phyloP scores from a whole-genome alignment of 1,140 invertebrate genomes.

The Samia ricini region DNA sequence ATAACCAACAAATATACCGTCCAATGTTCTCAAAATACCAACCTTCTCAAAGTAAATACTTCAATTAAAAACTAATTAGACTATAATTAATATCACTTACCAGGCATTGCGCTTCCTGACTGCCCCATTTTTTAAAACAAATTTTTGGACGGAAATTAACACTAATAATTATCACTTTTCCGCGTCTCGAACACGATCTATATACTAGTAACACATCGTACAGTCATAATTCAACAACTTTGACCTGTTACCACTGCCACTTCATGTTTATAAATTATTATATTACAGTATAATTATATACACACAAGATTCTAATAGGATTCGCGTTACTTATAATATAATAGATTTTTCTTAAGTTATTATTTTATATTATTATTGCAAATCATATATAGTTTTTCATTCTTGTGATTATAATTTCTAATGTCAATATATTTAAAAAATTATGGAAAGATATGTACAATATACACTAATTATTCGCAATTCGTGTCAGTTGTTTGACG shows the following conservation, averaged over 20 bases:
- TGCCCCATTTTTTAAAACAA: conserved; percentile 49
- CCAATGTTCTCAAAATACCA: not conserved
- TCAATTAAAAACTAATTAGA: conserved; percentile 17
- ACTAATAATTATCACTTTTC: conserved; percentile 34
- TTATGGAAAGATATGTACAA: too few relatives aligned
- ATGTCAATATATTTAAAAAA: conserved; percentile 10
- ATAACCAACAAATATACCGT: not conserved
- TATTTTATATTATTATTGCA: conserved; percentile 19
- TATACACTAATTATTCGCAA: conserved; percentile 9
- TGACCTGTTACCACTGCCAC: conserved; percentile 19
- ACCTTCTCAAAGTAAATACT: not conserved
- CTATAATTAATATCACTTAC: conserved; percentile 53
- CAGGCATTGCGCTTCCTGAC: conserved; percentile 59
- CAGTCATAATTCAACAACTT: conserved; percentile 11
- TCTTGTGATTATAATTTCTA: conserved; percentile 21
- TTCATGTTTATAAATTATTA: conserved; percentile 7
- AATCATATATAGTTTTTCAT: conserved; percentile 18
- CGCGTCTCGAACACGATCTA: conserved; percentile 28
- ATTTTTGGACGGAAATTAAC: conserved; percentile 1
- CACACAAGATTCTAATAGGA: conserved; percentile 19
- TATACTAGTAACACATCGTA: conserved; percentile 19
- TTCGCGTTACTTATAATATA: conserved; percentile 22
- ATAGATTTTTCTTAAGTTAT: conserved; percentile 1
- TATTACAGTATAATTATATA: conserved; percentile 11
- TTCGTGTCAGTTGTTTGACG: conserved; percentile 7